These are phyloP conservation scores for Gavialis gangeticus DNA, from an alignment of 2,113 vertebrate species.

Conservation along the genomic window DNA sequence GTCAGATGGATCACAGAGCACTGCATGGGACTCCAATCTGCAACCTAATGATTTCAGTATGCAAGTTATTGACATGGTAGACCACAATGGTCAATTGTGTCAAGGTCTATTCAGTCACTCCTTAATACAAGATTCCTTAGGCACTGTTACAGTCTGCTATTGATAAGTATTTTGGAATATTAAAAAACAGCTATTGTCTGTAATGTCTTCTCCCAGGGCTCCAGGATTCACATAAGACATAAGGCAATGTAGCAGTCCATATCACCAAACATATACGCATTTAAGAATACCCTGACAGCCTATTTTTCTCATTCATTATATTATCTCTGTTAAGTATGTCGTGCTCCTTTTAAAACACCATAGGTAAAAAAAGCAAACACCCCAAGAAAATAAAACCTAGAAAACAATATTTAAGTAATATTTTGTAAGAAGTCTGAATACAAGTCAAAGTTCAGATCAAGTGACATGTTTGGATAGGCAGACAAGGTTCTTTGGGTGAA, in stretches of 20 bases:
- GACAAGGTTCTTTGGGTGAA: too few relatives aligned
- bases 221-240: neutral
- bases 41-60: conserved; percentile 20
- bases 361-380: neutral
- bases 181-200: neutral
- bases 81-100: neutral
- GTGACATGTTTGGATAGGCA: neutral
- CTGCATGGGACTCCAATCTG: neutral
- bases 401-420: neutral
- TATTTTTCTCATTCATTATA: neutral
- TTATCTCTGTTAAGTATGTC: too few relatives aligned
- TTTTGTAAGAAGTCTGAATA: neutral
- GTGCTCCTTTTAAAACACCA: neutral
- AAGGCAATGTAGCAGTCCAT: neutral
- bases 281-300: neutral
- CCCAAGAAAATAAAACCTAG: neutral
- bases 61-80: neutral
- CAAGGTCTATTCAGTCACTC: conserved; percentile 18
- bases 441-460: neutral
- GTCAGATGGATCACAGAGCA: neutral
- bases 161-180: neutral
- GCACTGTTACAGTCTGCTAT: neutral
- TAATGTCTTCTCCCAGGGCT: neutral
- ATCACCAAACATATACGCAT: neutral
- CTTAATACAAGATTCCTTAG: neutral